Evolutionary conservation across 2,888 invertebrate species (phyloP), one percentile per base, ranked within the genome.

Genomic region (Cistogaster globosa): DNA sequence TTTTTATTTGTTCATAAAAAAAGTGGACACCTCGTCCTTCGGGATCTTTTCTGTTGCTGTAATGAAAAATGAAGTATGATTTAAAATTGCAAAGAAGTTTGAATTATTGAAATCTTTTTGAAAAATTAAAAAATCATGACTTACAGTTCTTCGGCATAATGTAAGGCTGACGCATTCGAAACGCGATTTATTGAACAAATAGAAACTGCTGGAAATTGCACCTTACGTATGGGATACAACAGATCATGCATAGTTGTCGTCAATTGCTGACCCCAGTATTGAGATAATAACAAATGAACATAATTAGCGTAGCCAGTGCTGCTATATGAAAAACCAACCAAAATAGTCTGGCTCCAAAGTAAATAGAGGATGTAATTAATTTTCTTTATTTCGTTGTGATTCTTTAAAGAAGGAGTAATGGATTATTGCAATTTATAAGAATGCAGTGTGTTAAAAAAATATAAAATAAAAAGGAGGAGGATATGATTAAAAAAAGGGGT

Each of bases 151-250:
- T 89, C 87, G 0, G 93, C 93, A 75, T 93, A 91, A 51, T 87
- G 82, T n/a, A 60, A 78, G 18, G 92, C 93, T 53, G 91, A 91
- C 48, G 86, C 88, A 77, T 89, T 90, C 83, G 93, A 93, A 72
- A 94, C 93, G 87, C 94, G 93, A 90, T 95, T 95, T 69, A 93
- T 91, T 84, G 94, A 94, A 89, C 95, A 95, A 67, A 96, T 89
- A 6, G 94, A 94, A 9, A 95, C 91, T 0, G 90, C 95, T 11
- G 96, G 95, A 90, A 95, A 95, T 86, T 94, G 93, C 3, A 95
- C 93, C 32, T 94, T 90, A 14, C 92, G 90, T 67, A 95, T 93
- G 0, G 94, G 94, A 90, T 94, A 94, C 36, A 90, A 85, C 26
- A 91, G 89, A 89, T 92, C 89, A 85, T 90, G 89, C 76, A 92